Evolutionary conservation across 2,888 invertebrate species (phyloP).

Genomic region (Oligia latruncula): DNA sequence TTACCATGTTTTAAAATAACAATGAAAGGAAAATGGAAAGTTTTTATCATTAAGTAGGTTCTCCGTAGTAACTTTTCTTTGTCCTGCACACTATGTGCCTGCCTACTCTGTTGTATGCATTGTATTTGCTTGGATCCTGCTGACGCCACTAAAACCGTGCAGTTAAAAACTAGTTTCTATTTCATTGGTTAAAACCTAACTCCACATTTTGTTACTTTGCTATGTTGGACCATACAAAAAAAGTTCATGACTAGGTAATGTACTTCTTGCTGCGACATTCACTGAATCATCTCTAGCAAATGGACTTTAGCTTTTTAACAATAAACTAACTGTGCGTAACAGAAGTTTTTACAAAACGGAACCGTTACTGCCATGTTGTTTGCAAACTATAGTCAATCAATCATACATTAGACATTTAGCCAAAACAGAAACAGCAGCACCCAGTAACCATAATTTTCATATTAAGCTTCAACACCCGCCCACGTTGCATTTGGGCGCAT

Average conservation of each 20-base stretch:
- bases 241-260: conserved; percentile 21
- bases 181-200: no score
- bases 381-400: conserved; percentile 27
- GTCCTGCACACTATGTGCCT: neutral
- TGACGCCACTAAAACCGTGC: neutral
- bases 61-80: neutral
- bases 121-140: neutral
- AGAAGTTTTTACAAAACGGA: neutral
- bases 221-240: neutral
- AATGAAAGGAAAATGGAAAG: neutral
- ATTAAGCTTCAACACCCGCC: conserved; percentile 59
- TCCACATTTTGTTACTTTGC: neutral
- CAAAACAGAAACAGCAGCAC: conserved; percentile 54
- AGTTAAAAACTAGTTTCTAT: neutral
- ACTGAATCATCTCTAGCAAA: conserved; percentile 33
- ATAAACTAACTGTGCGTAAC: neutral
- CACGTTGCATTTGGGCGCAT: conserved; percentile 58
- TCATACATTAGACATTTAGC: conserved; percentile 18
- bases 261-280: conserved; percentile 18
- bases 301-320: conserved; percentile 22
- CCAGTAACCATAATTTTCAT: conserved; percentile 53
- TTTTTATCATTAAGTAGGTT: neutral
- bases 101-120: neutral
- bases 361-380: conserved; percentile 2
- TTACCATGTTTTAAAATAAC: neutral